Conservation (phyloP, 2,113 vertebrate species). For the Lagopus muta region DNA sequence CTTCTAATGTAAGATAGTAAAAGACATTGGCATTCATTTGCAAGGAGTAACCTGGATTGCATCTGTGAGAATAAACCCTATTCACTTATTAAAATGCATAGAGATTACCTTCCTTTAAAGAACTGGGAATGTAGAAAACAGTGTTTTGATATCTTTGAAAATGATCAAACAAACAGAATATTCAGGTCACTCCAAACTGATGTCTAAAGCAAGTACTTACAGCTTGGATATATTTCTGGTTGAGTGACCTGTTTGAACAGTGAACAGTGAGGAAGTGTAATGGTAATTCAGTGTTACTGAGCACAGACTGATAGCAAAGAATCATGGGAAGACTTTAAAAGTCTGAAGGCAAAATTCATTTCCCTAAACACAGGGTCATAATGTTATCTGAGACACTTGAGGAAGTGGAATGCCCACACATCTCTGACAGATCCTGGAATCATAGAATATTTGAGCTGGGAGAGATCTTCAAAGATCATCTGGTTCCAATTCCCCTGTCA, state of each 20-base stretch:
- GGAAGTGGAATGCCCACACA: neutral
- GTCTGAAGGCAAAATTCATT: neutral
- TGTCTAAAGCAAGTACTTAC: neutral
- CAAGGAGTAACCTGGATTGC: neutral
- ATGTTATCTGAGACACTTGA: neutral
- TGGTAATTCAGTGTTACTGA: neutral
- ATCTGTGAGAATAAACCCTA: neutral
- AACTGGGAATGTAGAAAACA: neutral
- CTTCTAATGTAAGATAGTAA: neutral
- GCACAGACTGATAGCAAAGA: neutral
- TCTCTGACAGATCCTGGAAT: neutral
- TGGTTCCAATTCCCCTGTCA: neutral
- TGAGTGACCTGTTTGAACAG: neutral
- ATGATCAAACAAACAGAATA: neutral
- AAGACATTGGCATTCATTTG: neutral
- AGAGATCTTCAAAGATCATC: neutral
- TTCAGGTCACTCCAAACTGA: neutral
- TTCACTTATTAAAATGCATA: neutral
- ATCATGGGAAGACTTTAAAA: neutral
- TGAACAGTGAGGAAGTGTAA: neutral
- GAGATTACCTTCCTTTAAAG: neutral
- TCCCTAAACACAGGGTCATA: rapidly evolving
- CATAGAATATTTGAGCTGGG: neutral
- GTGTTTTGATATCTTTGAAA: neutral
- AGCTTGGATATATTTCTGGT: neutral